Percentiles rank a stretch among this genome's conserved stretches.
Conservation (phyloP, 2,113 vertebrate species). For the Zapus hudsonius region DNA sequence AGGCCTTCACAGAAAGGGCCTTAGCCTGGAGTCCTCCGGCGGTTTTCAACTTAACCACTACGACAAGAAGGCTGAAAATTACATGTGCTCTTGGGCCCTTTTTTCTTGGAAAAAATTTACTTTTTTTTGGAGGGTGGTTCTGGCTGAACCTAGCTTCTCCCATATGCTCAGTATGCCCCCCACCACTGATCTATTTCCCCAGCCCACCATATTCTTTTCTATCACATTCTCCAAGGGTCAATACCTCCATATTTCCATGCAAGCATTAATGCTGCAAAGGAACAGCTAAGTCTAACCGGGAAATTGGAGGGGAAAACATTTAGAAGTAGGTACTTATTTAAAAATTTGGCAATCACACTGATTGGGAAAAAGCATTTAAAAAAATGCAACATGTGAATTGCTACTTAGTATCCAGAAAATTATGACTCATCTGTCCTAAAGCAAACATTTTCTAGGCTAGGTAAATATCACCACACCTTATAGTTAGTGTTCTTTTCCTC, state of each 20-base stretch:
- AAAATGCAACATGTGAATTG: background rate
- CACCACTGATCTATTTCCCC: background rate
- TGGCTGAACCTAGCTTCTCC: too few relatives aligned
- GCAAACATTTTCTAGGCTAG: constrained; percentile 18
- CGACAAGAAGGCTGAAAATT: background rate
- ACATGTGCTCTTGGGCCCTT: background rate
- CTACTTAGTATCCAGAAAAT: constrained; percentile 46
- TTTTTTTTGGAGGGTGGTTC: background rate
- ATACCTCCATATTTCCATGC: background rate
- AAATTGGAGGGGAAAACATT: background rate
- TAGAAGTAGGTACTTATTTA: background rate
- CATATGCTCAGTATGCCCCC: too few relatives aligned
- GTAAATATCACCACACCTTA: constrained; percentile 59
- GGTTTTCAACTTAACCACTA: background rate
- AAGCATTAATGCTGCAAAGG: background rate
- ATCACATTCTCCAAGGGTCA: background rate
- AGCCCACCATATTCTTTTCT: background rate
- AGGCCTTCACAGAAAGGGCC: background rate
- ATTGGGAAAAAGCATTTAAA: background rate
- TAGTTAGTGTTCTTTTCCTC: constrained; percentile 9
- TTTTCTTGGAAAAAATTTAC: background rate
- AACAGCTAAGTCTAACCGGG: background rate
- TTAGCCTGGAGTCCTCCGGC: background rate
- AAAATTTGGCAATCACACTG: constrained; percentile 27
- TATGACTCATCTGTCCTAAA: constrained; percentile 54